Evolutionary conservation across 2,113 vertebrate genomes (phyloP).

Genomic region (Megaptera novaeangliae): DNA sequence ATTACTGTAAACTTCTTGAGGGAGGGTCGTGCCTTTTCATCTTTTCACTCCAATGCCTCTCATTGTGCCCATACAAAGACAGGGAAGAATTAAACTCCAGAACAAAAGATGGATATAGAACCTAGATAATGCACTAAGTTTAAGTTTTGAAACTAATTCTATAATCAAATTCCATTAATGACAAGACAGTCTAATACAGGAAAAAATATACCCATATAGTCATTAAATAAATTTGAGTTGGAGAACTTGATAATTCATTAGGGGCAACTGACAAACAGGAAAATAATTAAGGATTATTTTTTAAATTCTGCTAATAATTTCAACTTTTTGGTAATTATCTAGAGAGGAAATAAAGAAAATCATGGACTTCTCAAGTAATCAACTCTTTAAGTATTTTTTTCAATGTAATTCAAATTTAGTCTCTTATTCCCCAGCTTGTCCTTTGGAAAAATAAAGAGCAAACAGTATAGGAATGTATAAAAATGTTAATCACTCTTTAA

Average conservation of each 20-base stretch:
- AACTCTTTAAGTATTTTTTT: constrained; percentile 7
- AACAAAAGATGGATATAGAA: neutral
- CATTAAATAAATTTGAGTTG: neutral
- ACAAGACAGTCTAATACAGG: neutral
- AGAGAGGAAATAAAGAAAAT: constrained; percentile 41
- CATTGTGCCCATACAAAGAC: neutral
- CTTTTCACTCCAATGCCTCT: neutral
- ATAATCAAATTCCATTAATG: neutral
- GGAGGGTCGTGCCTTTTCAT: neutral
- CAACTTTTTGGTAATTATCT: constrained; percentile 5
- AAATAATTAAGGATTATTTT: neutral
- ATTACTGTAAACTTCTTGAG: neutral
- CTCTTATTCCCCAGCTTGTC: neutral
- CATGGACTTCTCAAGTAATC: neutral
- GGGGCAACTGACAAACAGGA: neutral
- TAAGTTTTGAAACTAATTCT: neutral
- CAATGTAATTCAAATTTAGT: constrained; percentile 1
- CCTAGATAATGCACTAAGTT: neutral
- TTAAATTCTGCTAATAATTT: constrained; percentile 30
- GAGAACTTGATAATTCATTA: constrained; percentile 25
- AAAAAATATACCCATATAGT: neutral
- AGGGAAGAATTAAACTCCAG: neutral
- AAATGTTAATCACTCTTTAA: constrained; percentile 12
- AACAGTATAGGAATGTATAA: neutral
- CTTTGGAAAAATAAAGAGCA: neutral